Evolutionary conservation across 2,797 vertebrate genomes (phyloP), one percentile per base, ranked within the genome.

Genomic region (Sebastes kiyomatsui): DNA sequence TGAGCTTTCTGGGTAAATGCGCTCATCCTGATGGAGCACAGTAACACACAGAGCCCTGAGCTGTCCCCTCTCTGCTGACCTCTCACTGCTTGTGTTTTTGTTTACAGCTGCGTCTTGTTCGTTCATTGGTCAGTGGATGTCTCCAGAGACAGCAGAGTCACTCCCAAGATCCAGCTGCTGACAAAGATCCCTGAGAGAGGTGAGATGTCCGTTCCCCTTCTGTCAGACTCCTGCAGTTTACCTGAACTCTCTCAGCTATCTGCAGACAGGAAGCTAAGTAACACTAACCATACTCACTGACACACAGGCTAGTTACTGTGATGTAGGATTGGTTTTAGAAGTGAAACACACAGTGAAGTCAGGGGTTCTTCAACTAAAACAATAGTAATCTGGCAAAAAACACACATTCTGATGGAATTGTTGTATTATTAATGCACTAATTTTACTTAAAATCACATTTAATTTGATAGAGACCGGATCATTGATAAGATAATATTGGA

Each of bases 51-150:
- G 4, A 5, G 10, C 4, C 14, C 56, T 20, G 60, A 49, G 23
- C 56, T 20, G 56, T 18, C 20, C 2, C 7, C n/a, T 23, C 25
- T 2, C 25, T 2, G 65, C 14, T 75, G 7, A 68, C 69, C 8
- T 61, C 33, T 65, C 12, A 14, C 52, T 23, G 7, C 20, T 5
- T 32, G 3, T 52, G 3, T 67, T 27, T 72, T 7, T 38, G 22
- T 77, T 20, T 27, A 0, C 23, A 94, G 93, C 68, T 92, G 87
- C 7, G 16, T 75, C 12, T 2, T 93, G 12, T 32, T 84, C 10
- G 5, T 93, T 30, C 88, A 97, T n/a, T 99, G 98, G 98, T 96
- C 85, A 64, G 94, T 98, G 18, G 79, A 90, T 0, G 90, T 97
- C 1, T 92, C 94, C 32, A 91, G 87, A 49, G 96, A 96, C 32